phyloP scores from a whole-genome alignment of 2,888 invertebrate species.

The Caradrina clavipalpis region DNA sequence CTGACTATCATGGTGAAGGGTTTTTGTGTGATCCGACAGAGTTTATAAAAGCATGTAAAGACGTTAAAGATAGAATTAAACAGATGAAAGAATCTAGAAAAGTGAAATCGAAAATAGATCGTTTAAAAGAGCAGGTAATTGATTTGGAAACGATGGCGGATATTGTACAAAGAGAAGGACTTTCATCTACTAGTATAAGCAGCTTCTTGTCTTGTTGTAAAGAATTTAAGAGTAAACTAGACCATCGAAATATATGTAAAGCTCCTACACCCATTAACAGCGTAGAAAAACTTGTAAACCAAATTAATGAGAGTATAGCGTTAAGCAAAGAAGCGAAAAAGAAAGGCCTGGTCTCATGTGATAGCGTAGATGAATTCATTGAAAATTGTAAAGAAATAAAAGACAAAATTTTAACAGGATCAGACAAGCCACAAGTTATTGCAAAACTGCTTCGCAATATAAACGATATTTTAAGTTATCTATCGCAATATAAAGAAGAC shows the following conservation, averaged over 20 bases:
- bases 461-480: constrained; percentile 63
- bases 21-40: constrained; percentile 60
- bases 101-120: constrained; percentile 50
- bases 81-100: constrained; percentile 32
- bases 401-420: constrained; percentile 41
- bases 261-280: constrained; percentile 17
- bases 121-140: constrained; percentile 60
- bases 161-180: constrained; percentile 52
- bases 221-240: constrained; percentile 67
- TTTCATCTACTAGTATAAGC: constrained; percentile 60
- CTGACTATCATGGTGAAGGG: constrained; percentile 65
- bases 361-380: constrained; percentile 69
- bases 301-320: constrained; percentile 67
- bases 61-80: constrained; percentile 66
- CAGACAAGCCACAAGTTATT: constrained; percentile 48
- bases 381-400: constrained; percentile 70
- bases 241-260: constrained; percentile 45
- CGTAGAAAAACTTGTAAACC: constrained; percentile 53
- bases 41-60: constrained; percentile 66
- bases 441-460: constrained; percentile 63
- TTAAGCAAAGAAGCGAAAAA: constrained; percentile 66
- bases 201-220: constrained; percentile 67
- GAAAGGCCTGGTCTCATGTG: constrained; percentile 61
- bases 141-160: constrained; percentile 62
- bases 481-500: constrained; percentile 65